Evolutionary conservation across 1,140 invertebrate species (phyloP).

Genomic region (Dinoponera quadriceps): DNA sequence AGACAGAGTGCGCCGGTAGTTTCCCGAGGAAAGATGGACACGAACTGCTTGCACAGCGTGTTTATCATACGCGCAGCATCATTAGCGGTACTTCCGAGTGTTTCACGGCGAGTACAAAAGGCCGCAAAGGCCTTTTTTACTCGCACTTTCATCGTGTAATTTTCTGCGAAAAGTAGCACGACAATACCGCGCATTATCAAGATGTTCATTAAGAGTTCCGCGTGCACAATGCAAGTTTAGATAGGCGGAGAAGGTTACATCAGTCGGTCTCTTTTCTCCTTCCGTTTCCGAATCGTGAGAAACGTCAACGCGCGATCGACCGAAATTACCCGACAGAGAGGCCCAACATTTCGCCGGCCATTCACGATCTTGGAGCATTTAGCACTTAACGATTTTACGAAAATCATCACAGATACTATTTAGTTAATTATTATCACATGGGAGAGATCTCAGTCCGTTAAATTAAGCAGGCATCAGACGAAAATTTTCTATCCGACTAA

Average conservation of each 20-base stretch:
- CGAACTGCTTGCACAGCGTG: constrained; percentile 20
- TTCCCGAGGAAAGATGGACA: constrained; percentile 44
- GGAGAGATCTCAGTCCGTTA: too few species aligned
- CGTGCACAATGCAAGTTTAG: constrained; percentile 11
- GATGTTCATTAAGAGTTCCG: constrained; percentile 51
- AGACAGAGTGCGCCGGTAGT: constrained; percentile 31
- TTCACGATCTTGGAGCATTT: not conserved
- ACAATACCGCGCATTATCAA: constrained; percentile 42
- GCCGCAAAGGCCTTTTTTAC: constrained; percentile 49
- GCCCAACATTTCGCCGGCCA: not conserved
- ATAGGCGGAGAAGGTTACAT: not conserved
- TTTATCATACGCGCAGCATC: constrained; percentile 60
- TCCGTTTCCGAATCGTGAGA: not conserved
- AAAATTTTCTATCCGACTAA: too few species aligned
- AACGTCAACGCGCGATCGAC: not conserved
- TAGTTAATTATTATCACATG: too few species aligned
- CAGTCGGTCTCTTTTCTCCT: not conserved
- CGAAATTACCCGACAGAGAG: not conserved
- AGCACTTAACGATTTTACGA: too few species aligned
- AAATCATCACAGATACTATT: too few species aligned
- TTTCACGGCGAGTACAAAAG: constrained; percentile 37
- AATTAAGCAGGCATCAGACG: too few species aligned
- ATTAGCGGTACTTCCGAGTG: constrained; percentile 51
- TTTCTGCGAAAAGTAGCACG: constrained; percentile 37
- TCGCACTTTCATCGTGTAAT: constrained; percentile 51